Evolutionary conservation across 2,797 vertebrate species (phyloP).

Genomic region (Rhynchonycteris naso): DNA sequence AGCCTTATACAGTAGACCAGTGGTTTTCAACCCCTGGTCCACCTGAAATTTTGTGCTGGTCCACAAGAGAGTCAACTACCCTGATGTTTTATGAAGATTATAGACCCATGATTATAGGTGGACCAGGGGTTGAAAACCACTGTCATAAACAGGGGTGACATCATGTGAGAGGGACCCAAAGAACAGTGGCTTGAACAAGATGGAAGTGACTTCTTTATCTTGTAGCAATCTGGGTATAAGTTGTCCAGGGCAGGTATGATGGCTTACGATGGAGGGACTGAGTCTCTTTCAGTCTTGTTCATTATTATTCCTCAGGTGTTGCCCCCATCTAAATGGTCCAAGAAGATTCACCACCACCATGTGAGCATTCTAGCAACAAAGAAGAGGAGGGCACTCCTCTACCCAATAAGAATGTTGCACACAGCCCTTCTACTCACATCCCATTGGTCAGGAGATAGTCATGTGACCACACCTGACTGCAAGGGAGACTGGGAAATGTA

Average conservation of each 20-base stretch:
- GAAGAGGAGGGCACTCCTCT: not conserved
- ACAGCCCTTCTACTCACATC: not conserved
- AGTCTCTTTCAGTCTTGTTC: not conserved
- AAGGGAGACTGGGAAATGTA: not conserved
- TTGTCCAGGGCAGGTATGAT: not conserved
- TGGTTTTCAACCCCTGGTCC: too few species aligned
- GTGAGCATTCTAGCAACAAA: not conserved
- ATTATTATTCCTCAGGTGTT: not conserved
- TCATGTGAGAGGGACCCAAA: not conserved
- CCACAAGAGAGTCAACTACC: too few species aligned
- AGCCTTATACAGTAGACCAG: too few species aligned
- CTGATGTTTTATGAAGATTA: too few species aligned
- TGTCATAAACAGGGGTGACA: not conserved
- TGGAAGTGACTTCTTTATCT: not conserved
- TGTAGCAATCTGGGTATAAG: not conserved
- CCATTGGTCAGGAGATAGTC: not conserved
- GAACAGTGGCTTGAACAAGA: not conserved
- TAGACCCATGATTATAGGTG: too few species aligned
- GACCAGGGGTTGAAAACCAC: too few species aligned
- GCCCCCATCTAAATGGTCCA: not conserved
- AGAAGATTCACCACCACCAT: not conserved
- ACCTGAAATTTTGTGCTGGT: too few species aligned
- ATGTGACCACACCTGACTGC: not conserved
- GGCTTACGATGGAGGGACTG: too few species aligned
- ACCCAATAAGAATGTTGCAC: not conserved